phyloP scores from a whole-genome alignment of 2,888 invertebrate species.

The Megaustenia siamemsis region DNA sequence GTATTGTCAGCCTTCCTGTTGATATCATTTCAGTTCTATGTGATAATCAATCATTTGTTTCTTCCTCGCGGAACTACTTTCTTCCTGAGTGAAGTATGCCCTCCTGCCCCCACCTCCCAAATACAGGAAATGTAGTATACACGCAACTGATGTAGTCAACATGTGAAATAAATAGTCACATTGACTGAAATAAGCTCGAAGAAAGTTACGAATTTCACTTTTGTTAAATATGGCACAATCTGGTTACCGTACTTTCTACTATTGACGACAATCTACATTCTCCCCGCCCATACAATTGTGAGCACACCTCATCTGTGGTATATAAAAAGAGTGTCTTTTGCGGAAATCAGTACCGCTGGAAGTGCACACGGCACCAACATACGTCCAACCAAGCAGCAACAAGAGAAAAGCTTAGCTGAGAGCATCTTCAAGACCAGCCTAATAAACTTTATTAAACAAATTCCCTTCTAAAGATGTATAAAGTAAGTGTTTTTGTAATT shows the following conservation, averaged over 20 bases:
- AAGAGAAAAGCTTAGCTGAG: background rate
- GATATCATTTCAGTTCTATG: too few species aligned
- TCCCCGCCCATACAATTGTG: background rate
- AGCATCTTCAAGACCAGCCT: background rate
- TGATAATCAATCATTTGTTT: too few species aligned
- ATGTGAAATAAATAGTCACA: too few species aligned
- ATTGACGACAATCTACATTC: background rate
- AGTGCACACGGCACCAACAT: background rate
- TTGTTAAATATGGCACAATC: background rate
- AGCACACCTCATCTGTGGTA: background rate
- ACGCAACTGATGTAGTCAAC: too few species aligned
- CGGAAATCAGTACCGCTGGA: background rate
- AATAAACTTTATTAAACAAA: background rate
- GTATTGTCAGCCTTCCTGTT: too few species aligned
- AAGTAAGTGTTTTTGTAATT: conserved; percentile 1
- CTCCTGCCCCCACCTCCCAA: too few species aligned
- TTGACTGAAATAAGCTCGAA: too few species aligned
- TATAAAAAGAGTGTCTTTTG: background rate
- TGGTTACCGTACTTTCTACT: background rate
- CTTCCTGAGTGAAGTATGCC: too few species aligned
- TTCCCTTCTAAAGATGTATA: background rate
- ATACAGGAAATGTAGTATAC: too few species aligned
- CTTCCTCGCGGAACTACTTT: too few species aligned
- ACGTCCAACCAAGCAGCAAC: background rate
- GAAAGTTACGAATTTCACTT: too few species aligned